Evolutionary conservation across 2,888 invertebrate species (phyloP).

Genomic region (Diaphora mendica): DNA sequence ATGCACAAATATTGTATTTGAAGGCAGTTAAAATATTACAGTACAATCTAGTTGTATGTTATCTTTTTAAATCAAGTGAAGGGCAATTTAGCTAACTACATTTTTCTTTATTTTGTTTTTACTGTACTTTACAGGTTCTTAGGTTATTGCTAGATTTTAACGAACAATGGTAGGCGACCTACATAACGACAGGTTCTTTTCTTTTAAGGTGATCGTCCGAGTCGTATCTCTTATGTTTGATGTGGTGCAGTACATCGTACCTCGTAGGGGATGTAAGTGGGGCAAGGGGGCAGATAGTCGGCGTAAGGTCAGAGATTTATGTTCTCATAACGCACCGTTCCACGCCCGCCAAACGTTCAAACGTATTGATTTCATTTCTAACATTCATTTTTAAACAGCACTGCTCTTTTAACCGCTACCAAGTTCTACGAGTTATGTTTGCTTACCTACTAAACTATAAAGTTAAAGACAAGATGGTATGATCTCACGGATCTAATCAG

Average conservation of each 20-base stretch:
- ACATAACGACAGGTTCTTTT: not conserved
- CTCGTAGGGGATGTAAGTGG: conserved; percentile 56
- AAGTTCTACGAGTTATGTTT: conserved; percentile 40
- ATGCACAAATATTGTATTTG: not conserved
- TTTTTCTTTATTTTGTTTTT: not conserved
- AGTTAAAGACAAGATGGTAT: conserved; percentile 19
- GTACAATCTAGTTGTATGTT: not conserved
- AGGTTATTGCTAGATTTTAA: not conserved
- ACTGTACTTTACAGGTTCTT: not conserved
- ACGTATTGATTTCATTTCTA: conserved; percentile 81
- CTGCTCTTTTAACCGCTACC: conserved; percentile 42
- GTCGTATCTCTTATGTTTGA: conserved; percentile 71
- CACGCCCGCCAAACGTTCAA: conserved; percentile 74
- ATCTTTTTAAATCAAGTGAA: not conserved
- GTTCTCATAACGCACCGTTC: conserved; percentile 78
- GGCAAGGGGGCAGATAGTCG: conserved; percentile 56
- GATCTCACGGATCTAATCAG: conserved; percentile 15
- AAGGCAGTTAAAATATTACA: not conserved
- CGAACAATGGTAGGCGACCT: not conserved
- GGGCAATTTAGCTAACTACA: not conserved
- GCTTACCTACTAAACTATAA: conserved; percentile 17
- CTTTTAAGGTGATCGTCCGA: conserved; percentile 40
- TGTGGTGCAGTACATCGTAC: conserved; percentile 70
- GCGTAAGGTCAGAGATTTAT: conserved; percentile 81
- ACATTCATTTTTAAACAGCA: conserved; percentile 76